Base-by-base conservation (phyloP, 2,113 vertebrate species). In the Emydocephalus ijimae region DNA sequence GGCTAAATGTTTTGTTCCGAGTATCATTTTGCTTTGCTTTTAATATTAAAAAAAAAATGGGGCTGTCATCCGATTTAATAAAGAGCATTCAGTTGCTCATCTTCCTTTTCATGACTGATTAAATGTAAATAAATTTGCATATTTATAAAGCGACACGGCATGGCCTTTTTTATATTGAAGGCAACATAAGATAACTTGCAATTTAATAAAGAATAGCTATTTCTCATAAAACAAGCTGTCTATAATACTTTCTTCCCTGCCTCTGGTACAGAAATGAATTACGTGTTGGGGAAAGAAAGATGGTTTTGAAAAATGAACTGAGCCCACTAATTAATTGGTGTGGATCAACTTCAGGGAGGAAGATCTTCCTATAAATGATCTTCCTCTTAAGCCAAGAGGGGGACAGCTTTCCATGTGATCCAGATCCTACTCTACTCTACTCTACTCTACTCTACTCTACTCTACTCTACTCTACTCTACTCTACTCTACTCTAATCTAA, bases 41-140 rank as follows among this genome's bases (percentile, higher is more conserved):
- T 69, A 52, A 39, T 74, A 74, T 74, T 81, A 74, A 43, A 43
- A 90, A 90, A 50, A 50, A 50, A 74, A 90, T 90, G 89, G 61
- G 10, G 9, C 61, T 90, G 61, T 81, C 89, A 54, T 39, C 61
- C 23, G 61, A 90, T 74, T 90, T 81, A 54, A 74, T 74, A 74
- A 90, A 74, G 48, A 90, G 34, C 54, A 74, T 74, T 90, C 48
- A 34, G 29, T 34, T 74, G 29, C 61, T 90, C 29, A 90, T 90
- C 89, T 74, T 48, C 89, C 48, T 34, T 74, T 90, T 74, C 48
- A 90, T 74, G 61, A 74, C 34, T 90, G 89, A 90, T 90, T 90
- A 90, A 90, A 90, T 74, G 61, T 90, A 90, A 90, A 90, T 90
- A 74, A 23, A 90, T 90, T 74, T 90, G 61, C 89, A 90, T 90